Conservation (phyloP, 2,797 vertebrate genomes). For the Sarcophilus harrisii region DNA sequence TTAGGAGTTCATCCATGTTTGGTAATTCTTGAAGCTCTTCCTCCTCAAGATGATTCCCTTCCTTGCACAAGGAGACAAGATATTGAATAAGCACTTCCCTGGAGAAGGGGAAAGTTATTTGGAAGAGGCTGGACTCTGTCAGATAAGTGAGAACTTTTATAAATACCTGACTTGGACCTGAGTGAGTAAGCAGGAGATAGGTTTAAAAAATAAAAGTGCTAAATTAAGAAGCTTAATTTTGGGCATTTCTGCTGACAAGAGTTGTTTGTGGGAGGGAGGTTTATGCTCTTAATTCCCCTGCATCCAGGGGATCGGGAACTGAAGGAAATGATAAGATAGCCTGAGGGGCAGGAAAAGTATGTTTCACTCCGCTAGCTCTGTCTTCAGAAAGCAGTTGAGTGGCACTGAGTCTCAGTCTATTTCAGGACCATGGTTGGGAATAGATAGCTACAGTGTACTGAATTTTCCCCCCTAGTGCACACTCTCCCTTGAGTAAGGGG, state of each 20-base stretch:
- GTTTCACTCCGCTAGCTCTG: slow-evolving; percentile 81
- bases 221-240: slow-evolving; percentile 88
- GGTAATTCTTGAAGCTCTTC: slow-evolving; percentile 43
- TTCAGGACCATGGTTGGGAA: slow-evolving; percentile 40
- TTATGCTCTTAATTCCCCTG: slow-evolving; percentile 82
- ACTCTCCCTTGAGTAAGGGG: neutral
- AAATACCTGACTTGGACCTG: slow-evolving; percentile 72
- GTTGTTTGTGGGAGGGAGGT: slow-evolving; percentile 77
- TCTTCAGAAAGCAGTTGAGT: slow-evolving; percentile 70
- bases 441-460: slow-evolving; percentile 44
- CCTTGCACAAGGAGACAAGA: slow-evolving; percentile 45
- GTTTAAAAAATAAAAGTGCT: slow-evolving; percentile 83
- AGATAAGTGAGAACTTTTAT: slow-evolving; percentile 81
- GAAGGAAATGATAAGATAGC: slow-evolving; percentile 82
- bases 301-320: slow-evolving; percentile 80
- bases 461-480: neutral
- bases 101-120: slow-evolving; percentile 72
- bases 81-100: slow-evolving; percentile 41
- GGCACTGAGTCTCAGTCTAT: slow-evolving; percentile 52
- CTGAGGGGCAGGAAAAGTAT: slow-evolving; percentile 57
- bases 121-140: slow-evolving; percentile 71
- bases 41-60: slow-evolving; percentile 45
- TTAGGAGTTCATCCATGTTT: slow-evolving; percentile 51
- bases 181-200: slow-evolving; percentile 69
- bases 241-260: slow-evolving; percentile 81